A percentile compares a stretch with the other conserved stretches of the same genome.
phyloP scores from a whole-genome alignment of 2,113 vertebrate species.

The Corvus cornix region DNA sequence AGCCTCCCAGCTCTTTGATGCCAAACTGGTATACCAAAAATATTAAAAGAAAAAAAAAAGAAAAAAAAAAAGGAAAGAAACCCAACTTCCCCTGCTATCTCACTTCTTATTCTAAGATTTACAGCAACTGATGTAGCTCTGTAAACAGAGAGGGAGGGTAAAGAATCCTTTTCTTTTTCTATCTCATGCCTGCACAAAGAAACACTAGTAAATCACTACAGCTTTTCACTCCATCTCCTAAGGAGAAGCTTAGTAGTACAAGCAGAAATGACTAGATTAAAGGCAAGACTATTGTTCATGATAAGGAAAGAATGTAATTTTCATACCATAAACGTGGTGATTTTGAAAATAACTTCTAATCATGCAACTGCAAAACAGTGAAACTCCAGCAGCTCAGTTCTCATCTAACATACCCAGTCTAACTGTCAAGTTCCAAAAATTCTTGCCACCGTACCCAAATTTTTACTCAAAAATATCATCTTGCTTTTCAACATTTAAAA shows the following conservation, averaged over 20 bases:
- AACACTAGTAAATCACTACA: not conserved
- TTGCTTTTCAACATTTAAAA: not conserved
- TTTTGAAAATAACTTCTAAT: not conserved
- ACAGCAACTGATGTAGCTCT: not conserved
- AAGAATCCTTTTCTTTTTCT: not conserved
- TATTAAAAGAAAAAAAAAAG: too few relatives aligned
- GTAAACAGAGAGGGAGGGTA: not conserved
- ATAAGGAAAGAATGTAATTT: not conserved
- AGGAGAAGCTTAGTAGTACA: not conserved
- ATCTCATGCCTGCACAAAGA: not conserved
- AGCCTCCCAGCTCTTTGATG: not conserved
- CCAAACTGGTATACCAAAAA: not conserved
- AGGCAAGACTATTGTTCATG: rapidly evolving
- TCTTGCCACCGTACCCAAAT: not conserved
- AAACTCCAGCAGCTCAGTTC: not conserved
- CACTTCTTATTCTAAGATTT: not conserved
- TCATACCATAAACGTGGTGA: not conserved
- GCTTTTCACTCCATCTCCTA: not conserved
- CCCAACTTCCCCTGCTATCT: not conserved
- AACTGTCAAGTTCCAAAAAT: not conserved
- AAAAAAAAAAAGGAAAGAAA: not conserved
- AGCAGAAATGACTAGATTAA: not conserved
- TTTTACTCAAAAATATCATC: not conserved
- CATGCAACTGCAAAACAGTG: not conserved
- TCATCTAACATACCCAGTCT: not conserved